Conservation (phyloP, 2,888 invertebrate species). For the Athetis lepigone region DNA sequence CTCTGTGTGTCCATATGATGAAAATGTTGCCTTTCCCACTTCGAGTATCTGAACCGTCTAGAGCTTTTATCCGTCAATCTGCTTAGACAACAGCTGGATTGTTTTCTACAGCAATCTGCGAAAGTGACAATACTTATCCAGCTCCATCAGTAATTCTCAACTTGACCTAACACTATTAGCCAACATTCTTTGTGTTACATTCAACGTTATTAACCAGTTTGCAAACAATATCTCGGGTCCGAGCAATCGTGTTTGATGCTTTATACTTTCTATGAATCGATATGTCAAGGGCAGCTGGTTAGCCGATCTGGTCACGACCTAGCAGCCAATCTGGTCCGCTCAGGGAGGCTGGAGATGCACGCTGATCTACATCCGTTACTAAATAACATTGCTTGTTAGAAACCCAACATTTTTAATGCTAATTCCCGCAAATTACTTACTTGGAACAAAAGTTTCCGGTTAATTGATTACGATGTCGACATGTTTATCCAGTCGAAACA, state of each 20-base stretch:
- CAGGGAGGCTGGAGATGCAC: slow-evolving; percentile 28
- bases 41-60: not conserved
- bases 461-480: slow-evolving; percentile 3
- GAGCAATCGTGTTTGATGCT: slow-evolving; percentile 69
- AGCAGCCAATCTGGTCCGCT: slow-evolving; percentile 29
- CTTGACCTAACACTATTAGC: slow-evolving; percentile 54
- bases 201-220: slow-evolving; percentile 50
- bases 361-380: not conserved
- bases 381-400: not conserved
- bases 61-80: not conserved
- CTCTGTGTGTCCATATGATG: not conserved
- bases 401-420: not conserved
- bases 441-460: not conserved
- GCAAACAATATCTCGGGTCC: slow-evolving; percentile 59
- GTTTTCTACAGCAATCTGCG: not conserved
- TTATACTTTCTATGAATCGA: slow-evolving; percentile 83
- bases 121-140: slow-evolving; percentile 10
- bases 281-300: slow-evolving; percentile 85
- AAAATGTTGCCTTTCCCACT: not conserved
- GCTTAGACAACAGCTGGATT: not conserved
- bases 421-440: not conserved
- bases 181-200: slow-evolving; percentile 50
- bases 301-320: slow-evolving; percentile 53
- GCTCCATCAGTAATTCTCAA: slow-evolving; percentile 42
- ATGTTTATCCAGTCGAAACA: slow-evolving; percentile 30